These are phyloP conservation scores for Willisornis vidua DNA, from an alignment of 2,113 vertebrate species.

Conservation along the genomic window DNA sequence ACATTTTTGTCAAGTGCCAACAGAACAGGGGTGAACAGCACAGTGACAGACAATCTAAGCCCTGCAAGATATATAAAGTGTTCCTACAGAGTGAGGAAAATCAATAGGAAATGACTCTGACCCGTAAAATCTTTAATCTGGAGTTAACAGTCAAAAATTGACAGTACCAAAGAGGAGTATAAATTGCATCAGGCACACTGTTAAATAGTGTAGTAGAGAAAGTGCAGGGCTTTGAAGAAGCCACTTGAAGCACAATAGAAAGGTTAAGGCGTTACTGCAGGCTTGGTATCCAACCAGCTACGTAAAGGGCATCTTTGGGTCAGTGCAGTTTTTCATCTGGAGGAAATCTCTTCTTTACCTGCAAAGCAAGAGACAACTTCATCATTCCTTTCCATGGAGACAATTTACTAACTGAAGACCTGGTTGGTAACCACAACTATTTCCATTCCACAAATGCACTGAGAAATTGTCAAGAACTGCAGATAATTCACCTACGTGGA, in stretches of 20 bases:
- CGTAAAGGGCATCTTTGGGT: conserved; percentile 49
- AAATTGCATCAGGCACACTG: conserved; percentile 35
- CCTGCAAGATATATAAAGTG: not conserved
- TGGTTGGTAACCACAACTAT: not conserved
- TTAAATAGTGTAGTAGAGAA: not conserved
- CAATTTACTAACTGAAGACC: not conserved
- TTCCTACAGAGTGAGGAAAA: not conserved
- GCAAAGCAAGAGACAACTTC: conserved; percentile 71
- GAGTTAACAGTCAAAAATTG: not conserved
- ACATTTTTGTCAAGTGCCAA: not conserved
- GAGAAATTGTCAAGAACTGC: not conserved
- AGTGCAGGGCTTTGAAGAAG: conserved; percentile 8
- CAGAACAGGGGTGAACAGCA: not conserved
- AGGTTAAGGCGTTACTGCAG: conserved; percentile 69
- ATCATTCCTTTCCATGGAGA: conserved; percentile 35
- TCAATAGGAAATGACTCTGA: not conserved
- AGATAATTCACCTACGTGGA: not conserved
- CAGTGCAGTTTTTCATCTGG: conserved; percentile 37
- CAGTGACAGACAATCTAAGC: not conserved
- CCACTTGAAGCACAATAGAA: not conserved
- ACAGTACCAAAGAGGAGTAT: not conserved
- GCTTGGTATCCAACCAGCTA: not conserved
- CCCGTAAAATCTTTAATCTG: not conserved
- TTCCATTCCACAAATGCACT: not conserved
- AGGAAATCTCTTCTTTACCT: conserved; percentile 67